phyloP scores from a whole-genome alignment of 2,888 invertebrate genomes.

The Hyalella azteca region DNA sequence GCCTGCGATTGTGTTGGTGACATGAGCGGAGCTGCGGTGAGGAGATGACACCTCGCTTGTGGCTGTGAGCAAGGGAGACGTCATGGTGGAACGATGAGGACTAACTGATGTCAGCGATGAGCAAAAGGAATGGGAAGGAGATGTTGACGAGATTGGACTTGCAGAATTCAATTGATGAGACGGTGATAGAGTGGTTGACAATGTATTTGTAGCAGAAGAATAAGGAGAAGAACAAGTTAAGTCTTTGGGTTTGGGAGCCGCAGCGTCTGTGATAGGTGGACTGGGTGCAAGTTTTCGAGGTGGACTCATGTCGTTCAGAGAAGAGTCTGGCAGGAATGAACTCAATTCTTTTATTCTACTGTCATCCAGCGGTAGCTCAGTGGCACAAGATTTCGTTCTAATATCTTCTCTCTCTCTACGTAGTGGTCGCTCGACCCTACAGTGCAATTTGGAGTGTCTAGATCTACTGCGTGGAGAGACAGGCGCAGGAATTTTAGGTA shows the following conservation, averaged over 20 bases:
- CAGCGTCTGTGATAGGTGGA: not conserved
- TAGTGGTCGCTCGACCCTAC: not conserved
- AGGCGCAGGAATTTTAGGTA: slow-evolving; percentile 13
- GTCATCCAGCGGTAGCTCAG: not conserved
- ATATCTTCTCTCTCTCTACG: not conserved
- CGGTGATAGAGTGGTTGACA: slow-evolving; percentile 9
- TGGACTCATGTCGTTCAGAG: not conserved
- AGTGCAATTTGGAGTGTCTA: slow-evolving; percentile 5
- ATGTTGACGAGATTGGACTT: slow-evolving; percentile 15
- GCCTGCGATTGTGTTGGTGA: not conserved
- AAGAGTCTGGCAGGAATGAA: not conserved
- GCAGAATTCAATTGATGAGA: slow-evolving; percentile 10
- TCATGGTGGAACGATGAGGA: slow-evolving; percentile 6
- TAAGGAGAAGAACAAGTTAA: not conserved
- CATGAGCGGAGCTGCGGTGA: slow-evolving; percentile 2
- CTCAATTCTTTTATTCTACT: not conserved
- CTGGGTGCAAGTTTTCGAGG: not conserved
- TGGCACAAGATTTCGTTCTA: slow-evolving; percentile 10
- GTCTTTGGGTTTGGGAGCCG: not conserved
- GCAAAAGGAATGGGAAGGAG: slow-evolving; percentile 18
- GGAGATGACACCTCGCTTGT: not conserved
- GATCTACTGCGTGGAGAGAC: slow-evolving; percentile 19
- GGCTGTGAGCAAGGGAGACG: not conserved
- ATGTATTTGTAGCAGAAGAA: not conserved
- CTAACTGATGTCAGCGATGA: slow-evolving; percentile 19